A percentile compares a stretch with the other conserved stretches of the same genome.
These are phyloP conservation scores for Microtus ochrogaster DNA, from an alignment of 2,113 vertebrate genomes.

Conservation along the genomic window DNA sequence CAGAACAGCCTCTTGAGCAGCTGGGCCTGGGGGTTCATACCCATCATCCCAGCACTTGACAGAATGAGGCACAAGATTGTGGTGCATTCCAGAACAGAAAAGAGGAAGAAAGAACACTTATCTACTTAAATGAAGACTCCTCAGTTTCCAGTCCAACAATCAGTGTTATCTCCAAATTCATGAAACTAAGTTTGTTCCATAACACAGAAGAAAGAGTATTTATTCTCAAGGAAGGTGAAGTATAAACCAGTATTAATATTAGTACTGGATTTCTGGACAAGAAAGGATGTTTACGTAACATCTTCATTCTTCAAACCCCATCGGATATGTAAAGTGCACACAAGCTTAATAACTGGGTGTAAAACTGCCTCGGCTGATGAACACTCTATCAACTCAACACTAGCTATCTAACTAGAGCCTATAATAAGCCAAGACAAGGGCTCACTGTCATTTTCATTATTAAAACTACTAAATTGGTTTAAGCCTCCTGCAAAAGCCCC, in stretches of 20 bases:
- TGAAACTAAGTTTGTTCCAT: background rate
- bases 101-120: background rate
- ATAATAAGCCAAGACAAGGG: background rate
- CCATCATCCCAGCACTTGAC: background rate
- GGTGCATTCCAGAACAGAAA: background rate
- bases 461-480: slow-evolving; percentile 30
- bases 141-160: slow-evolving; percentile 18
- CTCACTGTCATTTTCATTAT: background rate
- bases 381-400: background rate
- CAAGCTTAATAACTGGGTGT: background rate
- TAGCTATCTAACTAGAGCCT: background rate
- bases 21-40: background rate
- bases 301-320: background rate
- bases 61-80: background rate
- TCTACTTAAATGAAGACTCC: background rate
- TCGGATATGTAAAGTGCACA: background rate
- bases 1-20: background rate
- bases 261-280: slow-evolving; percentile 16
- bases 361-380: slow-evolving; percentile 43
- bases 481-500: slow-evolving; percentile 53
- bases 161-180: background rate
- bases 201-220: background rate
- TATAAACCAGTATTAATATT: background rate
- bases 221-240: background rate
- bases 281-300: slow-evolving; percentile 18